Base-by-base conservation (phyloP, 2,888 invertebrate species). In the Baronia brevicornis region DNA sequence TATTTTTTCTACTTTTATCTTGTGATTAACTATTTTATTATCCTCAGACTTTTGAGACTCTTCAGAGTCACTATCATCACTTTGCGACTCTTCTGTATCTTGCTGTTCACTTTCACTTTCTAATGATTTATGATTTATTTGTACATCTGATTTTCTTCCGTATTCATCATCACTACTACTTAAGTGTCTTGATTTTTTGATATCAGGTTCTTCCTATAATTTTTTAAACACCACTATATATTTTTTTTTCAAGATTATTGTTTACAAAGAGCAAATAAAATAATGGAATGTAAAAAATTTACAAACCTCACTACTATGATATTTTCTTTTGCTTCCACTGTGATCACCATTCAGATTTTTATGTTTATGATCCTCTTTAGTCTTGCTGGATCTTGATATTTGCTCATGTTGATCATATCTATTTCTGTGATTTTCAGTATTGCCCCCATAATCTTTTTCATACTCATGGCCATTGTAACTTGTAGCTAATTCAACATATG, bases 251-350 rank as follows among this genome's bases (percentile, higher is more conserved):
- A 33, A 25, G 7, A 11, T 10, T 10, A 20, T 20, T 5, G 9
- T 14, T 14, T 18, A 28, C 25, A 30, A 5, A 21, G n/a, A 5
- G 7, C 9, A 17, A 31, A 11, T 15, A 6, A 1, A 22, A 19
- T 21, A 17, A 41, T 34, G 27, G 36, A 39, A 39, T 14, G 6
- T 14, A 24, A 4, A 12, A 24, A 13, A 5, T 5, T 33, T 28
- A 57, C 63, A 51, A 33, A 84, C 82, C 74, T 80, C 82, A 61
- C 75, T 78, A 42, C 73, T 79, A 13, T 71, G 62, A 48, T 72
- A 58, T 57, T 66, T 72, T 42, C 75, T 61, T 48, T 79, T 80
- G 36, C 40, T 52, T 10, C 66, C 60, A 45, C 67, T 69, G 41
- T 66, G 49, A 39, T 68, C 57, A 6, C 80, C 80, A 60, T 80